Evolutionary conservation across 1,140 invertebrate species (phyloP), one percentile per base, ranked within the genome.

Genomic region (Bombus affinis): DNA sequence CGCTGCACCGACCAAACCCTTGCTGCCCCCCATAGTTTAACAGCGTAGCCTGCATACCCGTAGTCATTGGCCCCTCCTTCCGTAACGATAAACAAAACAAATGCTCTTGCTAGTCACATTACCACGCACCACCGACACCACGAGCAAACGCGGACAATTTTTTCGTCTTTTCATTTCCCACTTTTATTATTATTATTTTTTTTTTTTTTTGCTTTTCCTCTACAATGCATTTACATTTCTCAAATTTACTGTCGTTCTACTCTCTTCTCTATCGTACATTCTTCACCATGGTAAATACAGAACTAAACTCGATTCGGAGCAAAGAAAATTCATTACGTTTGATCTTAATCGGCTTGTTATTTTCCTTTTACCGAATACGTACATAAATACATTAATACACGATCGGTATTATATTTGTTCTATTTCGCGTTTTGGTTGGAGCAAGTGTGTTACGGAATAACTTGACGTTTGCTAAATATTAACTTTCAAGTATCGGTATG

Each of bases 21-120:
- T 94, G 92, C 89, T 94, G 93, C 78, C 93, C 93, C 90, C 94
- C 93, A 93, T 94, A 94, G 94, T 94, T 94, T 94, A 95, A 94
- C 86, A 93, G 93, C 87, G 94, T 94, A 89, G 92, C 92, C 91
- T 95, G 94, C 93, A 93, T 93, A 77, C 74, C 76, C 75, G 83
- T 80, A 88, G 92, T 88, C 90, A 93, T 91, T 91, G 93, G 93
- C 88, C 89, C 93, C 90, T 95, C 94, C 94, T 95, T 94, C 85
- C 88, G 92, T 93, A 89, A 93, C 92, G 93, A 77, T 89, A 93
- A 93, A 93, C 94, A 94, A 94, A 94, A 95, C 93, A 94, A 93
- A 94, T 92, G 93, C 93, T 93, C 74, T 92, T 92, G 93, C 94
- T 94, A 94, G 92, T 93, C 88, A 94, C 92, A 94, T 93, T 91